Conservation (phyloP, 1,140 invertebrate genomes). For the Diploscapter pachys region DNA sequence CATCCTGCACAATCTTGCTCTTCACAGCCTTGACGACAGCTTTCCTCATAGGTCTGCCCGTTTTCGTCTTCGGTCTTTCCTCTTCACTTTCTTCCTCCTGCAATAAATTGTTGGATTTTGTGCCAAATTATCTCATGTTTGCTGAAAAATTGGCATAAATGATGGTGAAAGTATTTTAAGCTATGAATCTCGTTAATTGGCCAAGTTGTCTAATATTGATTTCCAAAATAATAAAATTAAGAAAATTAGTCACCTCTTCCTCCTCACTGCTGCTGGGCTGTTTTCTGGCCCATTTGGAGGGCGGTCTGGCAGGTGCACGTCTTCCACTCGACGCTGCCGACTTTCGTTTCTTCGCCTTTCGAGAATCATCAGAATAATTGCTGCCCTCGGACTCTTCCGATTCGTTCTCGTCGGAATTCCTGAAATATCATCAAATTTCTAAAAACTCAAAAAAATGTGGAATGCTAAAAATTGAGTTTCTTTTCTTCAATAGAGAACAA, state of each 20-base stretch:
- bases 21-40: conserved; percentile 1
- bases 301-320: not conserved
- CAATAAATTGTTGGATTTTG: not conserved
- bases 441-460: not conserved
- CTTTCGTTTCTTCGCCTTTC: conserved; percentile 2
- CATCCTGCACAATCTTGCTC: not conserved
- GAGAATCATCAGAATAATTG: not conserved
- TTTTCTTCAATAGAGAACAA: conserved; percentile 6
- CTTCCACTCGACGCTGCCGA: not conserved
- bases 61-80: conserved; percentile 4
- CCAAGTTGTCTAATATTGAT: too few species aligned
- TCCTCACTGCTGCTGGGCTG: conserved; percentile 8
- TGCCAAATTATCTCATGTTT: too few species aligned
- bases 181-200: too few species aligned
- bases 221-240: too few species aligned
- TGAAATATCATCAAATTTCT: too few species aligned
- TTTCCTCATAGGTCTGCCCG: conserved; percentile 13
- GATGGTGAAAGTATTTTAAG: too few species aligned
- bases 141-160: too few species aligned
- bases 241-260: conserved; percentile 4
- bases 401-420: not conserved
- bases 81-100: conserved; percentile 5
- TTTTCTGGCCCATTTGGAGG: conserved; percentile 10
- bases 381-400: not conserved
- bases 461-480: not conserved